Evolutionary conservation across 2,113 vertebrate genomes (phyloP).

Genomic region (Etheostoma cragini): DNA sequence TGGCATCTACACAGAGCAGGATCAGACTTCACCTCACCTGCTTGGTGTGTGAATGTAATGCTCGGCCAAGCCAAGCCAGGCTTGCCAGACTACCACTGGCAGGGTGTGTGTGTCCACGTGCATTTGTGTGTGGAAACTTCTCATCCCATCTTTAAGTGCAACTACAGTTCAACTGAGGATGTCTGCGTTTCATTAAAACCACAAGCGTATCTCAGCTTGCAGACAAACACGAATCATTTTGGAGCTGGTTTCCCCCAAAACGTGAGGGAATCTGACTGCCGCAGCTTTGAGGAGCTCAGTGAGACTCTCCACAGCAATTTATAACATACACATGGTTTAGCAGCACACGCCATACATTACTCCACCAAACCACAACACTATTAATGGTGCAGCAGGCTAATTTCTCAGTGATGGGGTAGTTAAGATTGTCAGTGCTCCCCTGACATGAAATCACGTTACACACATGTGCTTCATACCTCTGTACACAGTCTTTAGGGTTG

Average conservation of each 20-base stretch:
- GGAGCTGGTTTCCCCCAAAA: slow-evolving; percentile 48
- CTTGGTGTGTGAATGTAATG: slow-evolving; percentile 38
- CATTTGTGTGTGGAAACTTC: slow-evolving; percentile 57
- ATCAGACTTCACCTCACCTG: slow-evolving; percentile 71
- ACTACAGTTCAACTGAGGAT: slow-evolving; percentile 68
- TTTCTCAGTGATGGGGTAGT: slow-evolving; percentile 51
- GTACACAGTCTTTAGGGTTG: slow-evolving; percentile 45
- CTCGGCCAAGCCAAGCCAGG: slow-evolving; percentile 41
- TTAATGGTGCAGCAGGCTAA: slow-evolving; percentile 58
- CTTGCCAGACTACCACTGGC: slow-evolving; percentile 36
- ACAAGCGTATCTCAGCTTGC: slow-evolving; percentile 45
- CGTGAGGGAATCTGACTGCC: slow-evolving; percentile 65
- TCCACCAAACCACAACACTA: slow-evolving; percentile 59
- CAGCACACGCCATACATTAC: slow-evolving; percentile 53
- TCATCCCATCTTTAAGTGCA: slow-evolving; percentile 63
- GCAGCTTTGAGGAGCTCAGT: slow-evolving; percentile 31
- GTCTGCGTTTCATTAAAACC: slow-evolving; percentile 73
- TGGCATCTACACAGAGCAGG: slow-evolving; percentile 52
- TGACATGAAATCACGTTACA: slow-evolving; percentile 71
- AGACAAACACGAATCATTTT: slow-evolving; percentile 58
- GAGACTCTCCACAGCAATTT: slow-evolving; percentile 43
- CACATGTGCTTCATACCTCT: slow-evolving; percentile 67
- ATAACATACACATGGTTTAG: slow-evolving; percentile 46
- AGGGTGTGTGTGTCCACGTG: slow-evolving; percentile 46
- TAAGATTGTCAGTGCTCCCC: slow-evolving; percentile 49